Conservation (phyloP, 1,140 invertebrate genomes). For the Sweltsa coloradensis region DNA sequence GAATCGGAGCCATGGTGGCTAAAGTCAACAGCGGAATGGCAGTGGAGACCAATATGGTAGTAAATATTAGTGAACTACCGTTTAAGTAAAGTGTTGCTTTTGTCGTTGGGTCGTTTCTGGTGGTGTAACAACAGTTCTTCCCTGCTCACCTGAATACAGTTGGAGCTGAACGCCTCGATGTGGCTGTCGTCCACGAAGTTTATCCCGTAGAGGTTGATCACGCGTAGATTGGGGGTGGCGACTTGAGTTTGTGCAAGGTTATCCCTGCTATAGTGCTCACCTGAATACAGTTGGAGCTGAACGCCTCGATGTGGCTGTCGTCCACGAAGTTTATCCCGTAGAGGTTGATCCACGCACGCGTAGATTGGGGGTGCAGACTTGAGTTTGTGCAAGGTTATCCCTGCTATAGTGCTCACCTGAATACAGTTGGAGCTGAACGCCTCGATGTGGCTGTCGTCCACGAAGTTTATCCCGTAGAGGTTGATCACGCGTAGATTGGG, state of each 20-base stretch:
- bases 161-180: constrained; percentile 93
- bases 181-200: constrained; percentile 98
- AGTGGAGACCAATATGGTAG: too few species aligned
- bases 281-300: constrained; percentile 87
- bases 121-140: too few species aligned
- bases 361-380: constrained; percentile 94
- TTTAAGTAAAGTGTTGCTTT: too few species aligned
- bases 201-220: constrained; percentile 94
- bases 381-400: constrained; percentile 95
- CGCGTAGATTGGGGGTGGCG: constrained; percentile 88
- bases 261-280: too few species aligned
- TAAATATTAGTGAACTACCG: too few species aligned
- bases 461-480: constrained; percentile 94
- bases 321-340: constrained; percentile 98
- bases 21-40: too few species aligned
- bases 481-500: constrained; percentile 93
- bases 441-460: constrained; percentile 98
- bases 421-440: constrained; percentile 91
- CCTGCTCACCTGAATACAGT: constrained; percentile 82
- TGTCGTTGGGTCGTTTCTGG: too few species aligned
- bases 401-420: too few species aligned
- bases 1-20: too few species aligned
- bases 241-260: constrained; percentile 96
- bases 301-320: constrained; percentile 96
- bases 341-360: constrained; percentile 88